phyloP scores from a whole-genome alignment of 2,888 invertebrate species.

The Cerastis leucographa region DNA sequence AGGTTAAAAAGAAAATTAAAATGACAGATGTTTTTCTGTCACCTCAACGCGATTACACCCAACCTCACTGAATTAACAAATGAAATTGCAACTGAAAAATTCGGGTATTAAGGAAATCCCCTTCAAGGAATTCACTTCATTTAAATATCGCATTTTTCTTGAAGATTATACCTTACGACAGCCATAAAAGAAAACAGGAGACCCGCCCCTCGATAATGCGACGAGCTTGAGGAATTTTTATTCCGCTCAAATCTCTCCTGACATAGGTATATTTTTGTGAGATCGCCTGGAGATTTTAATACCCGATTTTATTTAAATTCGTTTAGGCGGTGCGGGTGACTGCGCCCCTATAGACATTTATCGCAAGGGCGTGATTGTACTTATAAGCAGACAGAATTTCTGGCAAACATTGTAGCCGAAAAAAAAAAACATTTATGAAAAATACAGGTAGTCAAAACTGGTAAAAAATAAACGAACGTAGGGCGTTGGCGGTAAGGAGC shows the following conservation, averaged over 20 bases:
- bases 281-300: constrained; percentile 90
- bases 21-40: constrained; percentile 70
- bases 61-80: constrained; percentile 83
- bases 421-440: background rate
- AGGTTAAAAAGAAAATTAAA: constrained; percentile 62
- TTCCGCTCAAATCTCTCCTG: constrained; percentile 90
- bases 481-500: too few species aligned
- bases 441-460: background rate
- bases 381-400: constrained; percentile 82
- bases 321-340: constrained; percentile 87
- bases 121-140: constrained; percentile 89
- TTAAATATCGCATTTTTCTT: constrained; percentile 91
- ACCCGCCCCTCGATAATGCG: constrained; percentile 89
- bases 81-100: constrained; percentile 85
- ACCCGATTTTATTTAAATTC: constrained; percentile 90
- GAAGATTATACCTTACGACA: constrained; percentile 91
- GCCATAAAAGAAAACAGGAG: constrained; percentile 90
- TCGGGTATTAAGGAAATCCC: constrained; percentile 85
- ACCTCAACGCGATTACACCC: constrained; percentile 73
- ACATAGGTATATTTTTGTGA: constrained; percentile 90
- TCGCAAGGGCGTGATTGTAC: constrained; percentile 87
- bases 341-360: constrained; percentile 86
- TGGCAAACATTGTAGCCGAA: constrained; percentile 59
- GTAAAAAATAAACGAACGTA: background rate
- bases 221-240: constrained; percentile 90